Base-by-base conservation (phyloP, 2,797 vertebrate genomes). In the Halcyon smyrnensis region DNA sequence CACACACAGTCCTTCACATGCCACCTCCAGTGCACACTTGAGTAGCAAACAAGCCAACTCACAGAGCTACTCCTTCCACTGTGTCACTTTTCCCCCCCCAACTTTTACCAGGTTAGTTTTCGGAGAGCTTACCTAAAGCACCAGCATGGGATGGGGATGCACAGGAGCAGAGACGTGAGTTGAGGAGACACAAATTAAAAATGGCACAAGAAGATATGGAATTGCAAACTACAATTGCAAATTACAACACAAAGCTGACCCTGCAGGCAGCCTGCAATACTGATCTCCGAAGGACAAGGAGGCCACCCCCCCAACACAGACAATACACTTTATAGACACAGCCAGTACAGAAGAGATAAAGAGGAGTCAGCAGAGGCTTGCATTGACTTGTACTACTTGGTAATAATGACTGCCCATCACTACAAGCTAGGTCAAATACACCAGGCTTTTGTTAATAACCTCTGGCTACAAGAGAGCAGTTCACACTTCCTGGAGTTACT, bases 401-500 rank as follows among this genome's bases (percentile, higher is more conserved):
- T 78, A 50, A 85, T 25, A 87, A 62, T 46, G 84, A 25, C 75
- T 84, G 81, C 91, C 93, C 88, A 84, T 94, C 77, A 15, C 34
- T 73, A 12, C 67, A 28, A 56, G 84, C 79, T 84, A 41, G 45
- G 83, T 80, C 75, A 92, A 90, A 88, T 39, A 94, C 80, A 93
- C 51, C 28, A 54, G 37, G 77, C 94, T 95, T 97, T 96, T 96
- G 96, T 95, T 90, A 95, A 93, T 81, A 59, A 87, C 75, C 53
- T 71, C 48, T 84, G 90, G 91, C 88, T 87, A 53, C 56, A 54
- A 87, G 53, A 92, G 86, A 90, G 94, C 86, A 94, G 88, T 97
- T 97, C 93, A 94, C 96, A 94, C 96, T 94, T 97, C 86, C 93
- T 68, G 3, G 77, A 96, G 91, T 96, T 96, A 96, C 74, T 96